A percentile compares a stretch with the other conserved stretches of the same genome.
phyloP scores from a whole-genome alignment of 2,113 vertebrate genomes.

The Platysteira castanea region DNA sequence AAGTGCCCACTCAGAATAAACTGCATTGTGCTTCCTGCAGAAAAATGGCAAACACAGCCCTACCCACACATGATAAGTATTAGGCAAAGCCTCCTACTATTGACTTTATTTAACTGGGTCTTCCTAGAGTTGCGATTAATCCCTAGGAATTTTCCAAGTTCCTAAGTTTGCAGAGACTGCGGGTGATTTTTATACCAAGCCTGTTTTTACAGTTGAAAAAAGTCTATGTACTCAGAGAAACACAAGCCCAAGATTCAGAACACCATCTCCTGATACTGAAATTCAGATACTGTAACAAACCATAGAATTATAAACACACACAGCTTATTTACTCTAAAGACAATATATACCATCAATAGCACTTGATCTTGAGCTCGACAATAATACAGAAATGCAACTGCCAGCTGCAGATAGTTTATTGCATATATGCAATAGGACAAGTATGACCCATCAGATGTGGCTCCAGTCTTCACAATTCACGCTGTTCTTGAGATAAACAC shows the following conservation, averaged over 20 bases:
- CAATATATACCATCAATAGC: background rate
- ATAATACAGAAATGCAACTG: background rate
- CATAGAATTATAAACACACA: background rate
- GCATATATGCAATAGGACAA: background rate
- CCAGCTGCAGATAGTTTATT: background rate
- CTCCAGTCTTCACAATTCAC: background rate
- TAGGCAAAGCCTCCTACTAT: background rate
- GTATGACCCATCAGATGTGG: fast-evolving
- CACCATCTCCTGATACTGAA: background rate
- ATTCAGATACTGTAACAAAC: background rate
- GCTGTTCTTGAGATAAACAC: background rate
- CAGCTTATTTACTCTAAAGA: background rate
- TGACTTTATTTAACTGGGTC: background rate
- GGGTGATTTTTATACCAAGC: background rate
- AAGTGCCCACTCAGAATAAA: background rate
- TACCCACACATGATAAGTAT: background rate
- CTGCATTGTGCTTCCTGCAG: background rate
- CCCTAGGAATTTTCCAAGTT: background rate
- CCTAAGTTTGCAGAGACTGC: background rate
- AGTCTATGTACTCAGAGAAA: background rate
- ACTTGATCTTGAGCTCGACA: background rate
- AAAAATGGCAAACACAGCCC: background rate
- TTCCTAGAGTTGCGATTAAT: background rate
- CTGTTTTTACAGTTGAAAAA: background rate
- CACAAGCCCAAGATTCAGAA: background rate